Conservation (phyloP, 2,888 invertebrate genomes). For the Ditula angustiorana region DNA sequence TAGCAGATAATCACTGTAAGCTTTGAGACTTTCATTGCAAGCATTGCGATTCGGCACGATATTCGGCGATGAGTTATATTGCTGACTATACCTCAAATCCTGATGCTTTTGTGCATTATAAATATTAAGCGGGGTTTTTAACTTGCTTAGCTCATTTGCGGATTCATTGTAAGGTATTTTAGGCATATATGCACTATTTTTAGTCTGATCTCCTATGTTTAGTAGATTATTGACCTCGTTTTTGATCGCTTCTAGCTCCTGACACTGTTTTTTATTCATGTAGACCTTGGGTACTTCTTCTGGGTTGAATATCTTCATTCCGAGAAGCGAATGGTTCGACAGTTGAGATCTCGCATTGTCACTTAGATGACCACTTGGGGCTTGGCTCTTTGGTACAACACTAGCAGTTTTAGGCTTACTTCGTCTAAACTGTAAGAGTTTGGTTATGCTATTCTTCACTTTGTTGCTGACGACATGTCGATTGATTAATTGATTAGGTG, state of each 20-base stretch:
- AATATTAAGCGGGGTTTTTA: neutral
- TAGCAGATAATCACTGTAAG: neutral
- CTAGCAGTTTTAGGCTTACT: slow-evolving; percentile 46
- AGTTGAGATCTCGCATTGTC: neutral
- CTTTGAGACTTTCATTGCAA: slow-evolving; percentile 4
- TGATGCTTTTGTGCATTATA: slow-evolving; percentile 14
- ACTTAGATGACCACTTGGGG: neutral
- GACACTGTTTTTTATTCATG: slow-evolving; percentile 56
- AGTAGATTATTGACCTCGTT: slow-evolving; percentile 49
- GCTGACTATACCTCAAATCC: neutral
- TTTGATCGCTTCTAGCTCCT: slow-evolving; percentile 49
- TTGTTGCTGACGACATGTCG: slow-evolving; percentile 43
- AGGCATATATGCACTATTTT: neutral
- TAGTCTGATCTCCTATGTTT: slow-evolving; percentile 1
- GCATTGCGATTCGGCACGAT: neutral
- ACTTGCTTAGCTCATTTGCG: neutral
- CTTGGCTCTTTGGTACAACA: neutral
- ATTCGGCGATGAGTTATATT: neutral
- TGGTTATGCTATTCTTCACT: slow-evolving; percentile 63
- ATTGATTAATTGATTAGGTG: slow-evolving; percentile 26
- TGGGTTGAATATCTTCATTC: slow-evolving; percentile 28
- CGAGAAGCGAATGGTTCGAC: slow-evolving; percentile 12
- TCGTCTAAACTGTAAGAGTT: slow-evolving; percentile 64
- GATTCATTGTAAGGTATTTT: slow-evolving; percentile 14
- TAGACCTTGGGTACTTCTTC: slow-evolving; percentile 57